phyloP scores from a whole-genome alignment of 1,140 invertebrate species.

The Drosophila repleta region DNA sequence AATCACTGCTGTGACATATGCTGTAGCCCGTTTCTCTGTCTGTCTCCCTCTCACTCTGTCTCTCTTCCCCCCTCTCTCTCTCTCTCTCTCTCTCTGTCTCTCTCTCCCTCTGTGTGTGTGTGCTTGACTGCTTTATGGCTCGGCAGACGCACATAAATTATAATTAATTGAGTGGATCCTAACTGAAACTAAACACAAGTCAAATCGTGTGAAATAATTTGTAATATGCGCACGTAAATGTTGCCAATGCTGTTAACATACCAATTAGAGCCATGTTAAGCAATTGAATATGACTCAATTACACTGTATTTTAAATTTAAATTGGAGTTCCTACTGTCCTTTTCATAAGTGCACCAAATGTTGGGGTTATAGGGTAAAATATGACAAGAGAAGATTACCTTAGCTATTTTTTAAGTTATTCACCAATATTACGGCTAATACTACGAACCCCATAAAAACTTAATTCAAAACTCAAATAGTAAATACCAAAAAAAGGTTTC shows the following conservation, averaged over 20 bases:
- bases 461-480: no score
- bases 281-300: background rate
- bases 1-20: slow-evolving; percentile 56
- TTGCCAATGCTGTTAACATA: slow-evolving; percentile 16
- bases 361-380: no score
- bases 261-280: slow-evolving; percentile 11
- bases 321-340: background rate
- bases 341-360: no score
- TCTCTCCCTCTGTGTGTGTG: slow-evolving; percentile 16
- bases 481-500: no score
- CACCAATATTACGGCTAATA: no score
- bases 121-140: slow-evolving; percentile 8
- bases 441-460: no score
- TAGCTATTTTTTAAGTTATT: no score
- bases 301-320: background rate
- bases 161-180: slow-evolving; percentile 68
- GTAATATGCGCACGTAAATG: slow-evolving; percentile 16
- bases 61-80: slow-evolving; percentile 3
- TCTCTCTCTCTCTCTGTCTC: slow-evolving; percentile 1
- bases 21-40: slow-evolving; percentile 34
- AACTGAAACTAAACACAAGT: slow-evolving; percentile 51
- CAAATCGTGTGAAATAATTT: slow-evolving; percentile 75
- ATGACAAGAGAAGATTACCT: no score
- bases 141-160: slow-evolving; percentile 60
- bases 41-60: slow-evolving; percentile 6